Evolutionary conservation across 2,113 vertebrate genomes (phyloP).

Genomic region (Macquaria ambigua): DNA sequence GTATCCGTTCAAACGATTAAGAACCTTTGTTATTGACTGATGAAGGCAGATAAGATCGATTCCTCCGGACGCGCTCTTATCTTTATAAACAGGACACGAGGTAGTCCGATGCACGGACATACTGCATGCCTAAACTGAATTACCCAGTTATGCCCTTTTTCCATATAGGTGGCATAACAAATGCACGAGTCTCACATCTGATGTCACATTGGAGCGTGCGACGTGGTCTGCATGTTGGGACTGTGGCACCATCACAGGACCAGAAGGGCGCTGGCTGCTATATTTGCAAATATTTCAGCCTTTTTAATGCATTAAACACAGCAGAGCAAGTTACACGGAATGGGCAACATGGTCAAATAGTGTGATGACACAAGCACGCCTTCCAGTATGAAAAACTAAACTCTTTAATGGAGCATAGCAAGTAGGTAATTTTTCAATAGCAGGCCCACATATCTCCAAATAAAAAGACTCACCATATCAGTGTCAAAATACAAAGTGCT

Average conservation of each 20-base stretch:
- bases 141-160: neutral
- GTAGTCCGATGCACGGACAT: conserved; percentile 25
- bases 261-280: neutral
- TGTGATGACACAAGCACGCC: conserved; percentile 6
- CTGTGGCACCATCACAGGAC: conserved; percentile 24
- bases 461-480: conserved; percentile 33
- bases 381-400: conserved; percentile 61
- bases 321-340: neutral
- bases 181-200: neutral
- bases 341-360: neutral
- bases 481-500: conserved; percentile 67
- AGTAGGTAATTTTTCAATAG: conserved; percentile 26
- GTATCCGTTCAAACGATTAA: conserved; percentile 22
- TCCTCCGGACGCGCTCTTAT: neutral
- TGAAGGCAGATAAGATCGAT: conserved; percentile 46
- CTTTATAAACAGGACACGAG: conserved; percentile 43
- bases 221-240: neutral
- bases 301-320: neutral
- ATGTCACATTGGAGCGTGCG: neutral
- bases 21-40: conserved; percentile 16
- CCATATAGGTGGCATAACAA: neutral
- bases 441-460: conserved; percentile 53
- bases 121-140: conserved; percentile 5
- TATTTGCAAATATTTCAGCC: neutral
- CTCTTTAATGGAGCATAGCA: conserved; percentile 69